Evolutionary conservation across 2,797 vertebrate species (phyloP), one percentile per base, ranked within the genome.

Genomic region (Aulostomus chinensis): DNA sequence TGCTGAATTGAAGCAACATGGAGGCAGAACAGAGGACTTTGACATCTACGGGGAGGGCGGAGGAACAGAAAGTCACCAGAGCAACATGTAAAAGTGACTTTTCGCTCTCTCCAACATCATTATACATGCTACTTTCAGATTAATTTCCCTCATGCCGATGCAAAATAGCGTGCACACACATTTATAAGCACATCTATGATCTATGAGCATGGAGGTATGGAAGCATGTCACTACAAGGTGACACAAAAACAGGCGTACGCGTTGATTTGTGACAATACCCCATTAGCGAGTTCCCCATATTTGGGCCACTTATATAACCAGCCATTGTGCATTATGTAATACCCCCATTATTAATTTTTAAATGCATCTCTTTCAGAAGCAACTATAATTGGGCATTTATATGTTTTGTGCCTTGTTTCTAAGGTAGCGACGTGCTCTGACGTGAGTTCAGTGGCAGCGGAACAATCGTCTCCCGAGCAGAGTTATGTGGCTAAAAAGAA

Each of bases 371-470:
- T 62, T 77, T 87, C 86, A 85, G 85, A 86, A 82, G 71, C 53
- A 49, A 60, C 77, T 86, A 64, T 86, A 88, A 89, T 87, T 86
- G 80, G 62, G 64, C 76, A 50, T 86, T 90, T 86, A 82, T 72
- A 67, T 75, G 51, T 81, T 88, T 83, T 82, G 75, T 54, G 66
- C 42, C 62, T 62, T 2, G 45, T 79, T 81, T 83, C 74, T 17
- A 56, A 39, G 55, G 76, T 45, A 61, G 73, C 30, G n/a, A 43
- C 38, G 26, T 39, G 58, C 49, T 48, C 25, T 75, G 77, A 76
- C 51, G 63, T 21, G 54, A 54, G 41, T 57, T 82, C 29, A 32
- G 58, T 76, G 63, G 53, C 59, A 61, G 51, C 13, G n/a, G 26
- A 58, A 65, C 50, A 55, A 33, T 52, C 42, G 20, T 41, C 54